Evolutionary conservation across 2,797 vertebrate genomes (phyloP), one percentile per base, ranked within the genome.

Genomic region (Dendrocincla fuliginosa): DNA sequence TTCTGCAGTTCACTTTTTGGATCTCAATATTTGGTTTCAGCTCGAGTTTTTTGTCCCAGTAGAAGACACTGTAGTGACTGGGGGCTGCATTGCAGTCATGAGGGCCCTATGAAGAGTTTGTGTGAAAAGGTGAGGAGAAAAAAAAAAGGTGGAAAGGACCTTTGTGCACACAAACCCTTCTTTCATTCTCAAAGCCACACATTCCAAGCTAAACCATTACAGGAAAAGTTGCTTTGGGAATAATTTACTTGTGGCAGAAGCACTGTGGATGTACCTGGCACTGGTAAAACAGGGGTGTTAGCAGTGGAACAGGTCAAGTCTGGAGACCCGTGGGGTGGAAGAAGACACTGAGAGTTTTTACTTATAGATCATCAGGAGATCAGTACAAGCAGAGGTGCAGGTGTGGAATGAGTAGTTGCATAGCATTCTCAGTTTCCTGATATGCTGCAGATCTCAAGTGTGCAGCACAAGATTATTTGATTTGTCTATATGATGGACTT

Each of bases 201-300:
- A 64, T 76, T 71, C 88, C 35, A 57, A 53, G 28, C 19, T 52
- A 35, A 71, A 32, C 10, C 19, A 2, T 37, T 49, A 32, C 1
- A 42, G 49, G 33, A 60, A 39, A 64, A 27, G 7, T 39, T 93
- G 22, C 19, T 75, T 60, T 71, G 41, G 28, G 61, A 71, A 57
- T 70, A 41, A 67, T 47, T 86, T 78, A 23, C 6, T 35, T 68
- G 24, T 3, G 15, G 19, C 30, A 73, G 18, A 15, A 84, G 8
- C 37, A 12, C 37, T 78, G 23, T 0, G 0, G 16, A 27, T 18
- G 13, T 53, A 39, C 5, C 11, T 41, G 37, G 13, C 25, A 9
- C 35, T 33, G 7, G 27, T 42, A 70, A 65, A 87, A 37, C 15
- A 56, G 25, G 25, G 67, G 19, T 37, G 14, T 77, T 59, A 60